Evolutionary conservation across 2,888 invertebrate genomes (phyloP).

Genomic region (Polymixis flavicincta): DNA sequence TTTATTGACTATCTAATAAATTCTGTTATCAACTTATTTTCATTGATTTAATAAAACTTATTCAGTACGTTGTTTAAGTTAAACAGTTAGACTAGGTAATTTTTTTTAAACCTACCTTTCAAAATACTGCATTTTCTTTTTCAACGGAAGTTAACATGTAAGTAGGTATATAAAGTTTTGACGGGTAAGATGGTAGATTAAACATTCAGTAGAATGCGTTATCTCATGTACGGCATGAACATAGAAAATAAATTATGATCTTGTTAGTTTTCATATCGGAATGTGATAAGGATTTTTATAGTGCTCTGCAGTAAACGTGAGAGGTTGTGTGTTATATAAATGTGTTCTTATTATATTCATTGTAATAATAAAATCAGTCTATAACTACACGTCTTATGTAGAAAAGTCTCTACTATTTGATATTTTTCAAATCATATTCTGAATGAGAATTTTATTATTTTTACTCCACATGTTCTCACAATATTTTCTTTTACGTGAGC

Average conservation of each 20-base stretch:
- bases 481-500: not conserved
- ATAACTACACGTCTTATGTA: not conserved
- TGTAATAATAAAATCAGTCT: not conserved
- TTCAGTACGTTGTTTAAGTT: not conserved
- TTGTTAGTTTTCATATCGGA: constrained; percentile 8
- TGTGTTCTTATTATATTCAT: not conserved
- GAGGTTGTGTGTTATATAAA: constrained; percentile 6
- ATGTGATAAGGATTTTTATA: constrained; percentile 18
- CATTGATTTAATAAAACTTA: not conserved
- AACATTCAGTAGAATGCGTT: not conserved
- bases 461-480: too few species aligned
- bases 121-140: not conserved
- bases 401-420: not conserved
- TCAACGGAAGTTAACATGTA: not conserved
- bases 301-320: not conserved
- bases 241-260: constrained; percentile 8
- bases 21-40: not conserved
- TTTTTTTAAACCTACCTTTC: not conserved
- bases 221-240: constrained; percentile 9
- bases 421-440: not conserved
- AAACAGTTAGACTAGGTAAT: not conserved
- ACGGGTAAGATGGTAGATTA: not conserved
- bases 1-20: not conserved
- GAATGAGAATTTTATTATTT: not conserved
- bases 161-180: not conserved